Evolutionary conservation across 30 jellyfish, hydroid and myxozoan species (phyloP).

Genomic region (Pelagia noctiluca): DNA sequence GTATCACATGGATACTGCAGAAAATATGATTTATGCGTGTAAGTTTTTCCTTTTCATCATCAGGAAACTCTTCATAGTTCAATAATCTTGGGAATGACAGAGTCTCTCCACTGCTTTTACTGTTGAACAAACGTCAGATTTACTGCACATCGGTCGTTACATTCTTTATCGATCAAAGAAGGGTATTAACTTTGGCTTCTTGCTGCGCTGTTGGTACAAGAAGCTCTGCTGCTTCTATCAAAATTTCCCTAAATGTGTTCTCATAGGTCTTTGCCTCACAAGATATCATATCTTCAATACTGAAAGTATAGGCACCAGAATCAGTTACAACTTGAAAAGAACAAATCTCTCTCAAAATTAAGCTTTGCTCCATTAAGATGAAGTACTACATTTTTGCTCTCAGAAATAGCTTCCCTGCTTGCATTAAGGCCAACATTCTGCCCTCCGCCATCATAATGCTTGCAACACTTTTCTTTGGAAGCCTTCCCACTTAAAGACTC

Average conservation of each 20-base stretch:
- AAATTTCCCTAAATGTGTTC: background rate
- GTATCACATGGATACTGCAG: constrained; percentile 48
- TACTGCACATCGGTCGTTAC: constrained; percentile 13
- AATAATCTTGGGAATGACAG: constrained; percentile 21
- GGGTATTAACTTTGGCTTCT: too few relatives aligned
- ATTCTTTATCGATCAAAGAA: background rate
- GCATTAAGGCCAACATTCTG: too few relatives aligned
- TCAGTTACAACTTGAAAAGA: constrained; percentile 45
- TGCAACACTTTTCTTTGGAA: too few relatives aligned
- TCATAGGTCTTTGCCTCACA: constrained; percentile 6
- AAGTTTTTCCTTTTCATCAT: too few relatives aligned
- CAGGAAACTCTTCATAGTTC: too few relatives aligned
- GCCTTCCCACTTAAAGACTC: too few relatives aligned
- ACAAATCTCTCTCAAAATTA: constrained; percentile 32
- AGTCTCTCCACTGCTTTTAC: constrained; percentile 26
- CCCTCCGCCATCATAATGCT: too few relatives aligned
- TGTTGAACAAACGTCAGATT: too few relatives aligned
- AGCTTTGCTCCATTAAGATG: constrained; percentile 44
- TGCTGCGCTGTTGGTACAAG: too few relatives aligned
- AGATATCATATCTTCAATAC: constrained; percentile 18
- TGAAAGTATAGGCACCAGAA: too few relatives aligned
- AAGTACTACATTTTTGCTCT: constrained; percentile 9
- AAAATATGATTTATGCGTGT: constrained; percentile 32
- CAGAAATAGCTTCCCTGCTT: too few relatives aligned
- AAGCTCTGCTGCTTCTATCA: too few relatives aligned